Base-by-base conservation (phyloP, 2,888 invertebrate genomes). In the Marasmarcha lunaedactyla region DNA sequence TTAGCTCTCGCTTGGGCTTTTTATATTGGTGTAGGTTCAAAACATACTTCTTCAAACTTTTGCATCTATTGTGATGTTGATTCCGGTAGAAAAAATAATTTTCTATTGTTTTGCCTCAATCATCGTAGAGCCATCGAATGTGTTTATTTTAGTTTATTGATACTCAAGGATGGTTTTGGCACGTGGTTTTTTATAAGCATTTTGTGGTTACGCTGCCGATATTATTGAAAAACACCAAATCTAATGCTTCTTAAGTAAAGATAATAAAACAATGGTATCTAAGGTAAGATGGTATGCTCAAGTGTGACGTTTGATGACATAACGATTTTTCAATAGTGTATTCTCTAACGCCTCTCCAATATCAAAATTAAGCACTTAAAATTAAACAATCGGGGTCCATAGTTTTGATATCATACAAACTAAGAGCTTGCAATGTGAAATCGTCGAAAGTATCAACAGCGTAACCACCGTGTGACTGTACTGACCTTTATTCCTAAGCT, bases 21-120 rank as follows among this genome's bases (percentile, higher is more conserved):
- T 20, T 20, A 20, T 20, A 20, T 20, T 30, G 30, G 30, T 30
- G 30, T 30, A 30, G 30, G 30, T 30, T 7, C n/a, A 20, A 20
- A 5, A n/a, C n/a, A n/a, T n/a, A n/a, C n/a, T n/a, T 25, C 25
- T 25, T 25, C 15, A 30, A 35, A 35, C 33, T 35, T 14, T 12
- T 33, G 14, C 35, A 40, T 40, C 12, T 14, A 26, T 41, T 20
- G 20, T 20, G 20, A 20, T 20, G 20, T 20, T 20, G 4, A 20
- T 20, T 20, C 20, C 20, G 20, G 7, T 20, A 20, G 3, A 20
- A 20, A 39, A 38, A 15, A 25, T 40, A 13, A 43, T 42, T 46
- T 42, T 55, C 47, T 51, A 48, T 49, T 52, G 54, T 55, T 61
- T 66, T 57, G 64, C 54, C 51, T 30, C 2, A 30, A 30, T 30